phyloP scores from a whole-genome alignment of 2,797 vertebrate species.

The Brachymystax lenok region DNA sequence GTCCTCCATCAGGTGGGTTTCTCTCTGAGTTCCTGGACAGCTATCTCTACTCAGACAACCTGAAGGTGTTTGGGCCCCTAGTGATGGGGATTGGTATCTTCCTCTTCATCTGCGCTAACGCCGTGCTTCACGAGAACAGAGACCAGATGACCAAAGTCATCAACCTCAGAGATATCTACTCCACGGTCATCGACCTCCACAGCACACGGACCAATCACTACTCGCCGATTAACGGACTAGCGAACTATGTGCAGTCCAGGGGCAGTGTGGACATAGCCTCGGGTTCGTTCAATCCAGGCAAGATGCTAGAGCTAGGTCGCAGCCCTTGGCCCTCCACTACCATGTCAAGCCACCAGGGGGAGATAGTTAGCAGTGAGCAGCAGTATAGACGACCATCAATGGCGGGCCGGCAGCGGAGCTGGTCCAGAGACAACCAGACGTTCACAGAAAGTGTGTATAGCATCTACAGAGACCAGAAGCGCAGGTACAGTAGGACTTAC shows the following conservation, averaged over 20 bases:
- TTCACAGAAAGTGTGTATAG: slow-evolving; percentile 90
- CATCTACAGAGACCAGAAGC: slow-evolving; percentile 82
- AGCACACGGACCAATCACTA: slow-evolving; percentile 87
- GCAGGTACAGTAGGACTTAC: background rate
- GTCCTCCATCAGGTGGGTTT: slow-evolving; percentile 72
- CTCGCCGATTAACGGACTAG: slow-evolving; percentile 87
- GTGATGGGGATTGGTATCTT: slow-evolving; percentile 99
- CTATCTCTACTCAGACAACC: slow-evolving; percentile 94
- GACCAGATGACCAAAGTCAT: slow-evolving; percentile 99
- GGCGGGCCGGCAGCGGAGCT: slow-evolving; percentile 67
- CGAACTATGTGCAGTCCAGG: slow-evolving; percentile 84
- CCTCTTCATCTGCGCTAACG: slow-evolving; percentile 98
- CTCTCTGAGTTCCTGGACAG: slow-evolving; percentile 84
- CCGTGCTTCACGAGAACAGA: slow-evolving; percentile 94
- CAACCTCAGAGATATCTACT: slow-evolving; percentile 96
- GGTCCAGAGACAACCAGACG: slow-evolving; percentile 76
- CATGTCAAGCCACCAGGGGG: slow-evolving; percentile 59
- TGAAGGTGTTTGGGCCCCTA: slow-evolving; percentile 95
- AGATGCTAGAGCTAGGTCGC: slow-evolving; percentile 78
- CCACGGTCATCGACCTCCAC: slow-evolving; percentile 95
- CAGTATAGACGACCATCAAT: slow-evolving; percentile 64
- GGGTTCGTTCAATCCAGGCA: slow-evolving; percentile 61
- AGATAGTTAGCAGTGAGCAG: slow-evolving; percentile 55
- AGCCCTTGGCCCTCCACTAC: slow-evolving; percentile 84
- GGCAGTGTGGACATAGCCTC: slow-evolving; percentile 78